These are phyloP conservation scores for Rousettus leschenaultii DNA, from an alignment of 2,113 vertebrate species.

Conservation along the genomic window DNA sequence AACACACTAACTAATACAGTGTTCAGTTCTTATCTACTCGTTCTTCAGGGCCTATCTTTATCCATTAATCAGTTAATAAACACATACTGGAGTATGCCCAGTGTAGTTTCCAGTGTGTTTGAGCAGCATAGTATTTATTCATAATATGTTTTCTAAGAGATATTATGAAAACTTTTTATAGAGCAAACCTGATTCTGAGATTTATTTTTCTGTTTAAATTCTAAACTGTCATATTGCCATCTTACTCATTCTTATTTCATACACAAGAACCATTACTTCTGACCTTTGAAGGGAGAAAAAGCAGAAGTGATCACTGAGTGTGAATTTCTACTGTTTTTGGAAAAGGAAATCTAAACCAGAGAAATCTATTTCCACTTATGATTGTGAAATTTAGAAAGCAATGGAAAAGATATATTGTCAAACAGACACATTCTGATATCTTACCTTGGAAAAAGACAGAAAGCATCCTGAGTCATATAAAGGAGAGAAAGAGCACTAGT, in stretches of 20 bases:
- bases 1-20: background rate
- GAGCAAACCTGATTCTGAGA: conserved; percentile 6
- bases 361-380: conserved; percentile 50
- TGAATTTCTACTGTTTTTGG: conserved; percentile 30
- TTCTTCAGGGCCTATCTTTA: background rate
- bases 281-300: background rate
- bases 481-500: background rate
- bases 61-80: background rate
- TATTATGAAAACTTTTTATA: background rate
- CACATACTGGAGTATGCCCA: background rate
- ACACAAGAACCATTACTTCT: background rate
- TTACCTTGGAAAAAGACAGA: conserved; percentile 18
- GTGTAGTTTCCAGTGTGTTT: background rate
- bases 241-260: conserved; percentile 19
- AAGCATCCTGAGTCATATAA: conserved; percentile 36
- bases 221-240: background rate
- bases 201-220: conserved; percentile 17
- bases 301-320: background rate
- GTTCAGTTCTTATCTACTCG: background rate
- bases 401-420: conserved; percentile 57
- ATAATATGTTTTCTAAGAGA: conserved; percentile 2
- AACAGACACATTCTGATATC: conserved; percentile 56
- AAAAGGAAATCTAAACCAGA: conserved; percentile 35
- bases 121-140: background rate
- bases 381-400: conserved; percentile 39